Base-by-base conservation (phyloP, 1,140 invertebrate genomes). In the Drosophila triauraria region DNA sequence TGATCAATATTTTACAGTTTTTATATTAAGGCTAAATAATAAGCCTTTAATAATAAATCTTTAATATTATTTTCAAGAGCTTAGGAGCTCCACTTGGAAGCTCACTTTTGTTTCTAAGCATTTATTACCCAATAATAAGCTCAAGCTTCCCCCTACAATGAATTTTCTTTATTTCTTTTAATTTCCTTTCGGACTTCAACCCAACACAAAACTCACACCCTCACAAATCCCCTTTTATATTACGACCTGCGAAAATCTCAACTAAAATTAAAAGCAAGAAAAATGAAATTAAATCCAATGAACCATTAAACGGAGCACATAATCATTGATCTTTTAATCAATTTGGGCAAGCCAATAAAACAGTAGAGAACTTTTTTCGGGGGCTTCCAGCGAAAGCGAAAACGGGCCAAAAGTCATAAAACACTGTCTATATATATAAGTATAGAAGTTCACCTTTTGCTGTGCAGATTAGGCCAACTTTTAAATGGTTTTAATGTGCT, bases 291-390 rank as follows among this genome's bases (percentile, higher is more conserved):
- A 78, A 88, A 84, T 80, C 78, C 85, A 85, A 68, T 75, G 85
- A 81, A 80, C 81, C 85, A 88, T 88, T 88, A 88, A 88, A 85
- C 65, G 44, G 63, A 54, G 75, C 75, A 59, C 77, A 90, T 85
- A 82, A 88, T 88, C 85, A 90, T 85, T 88, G 85, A 88, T 88
- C 85, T 88, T 88, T 88, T 88, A 88, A 88, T 88, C 85, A 88
- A 88, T 88, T 88, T 81, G 78, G 67, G 42, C 68, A 20, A 64
- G 20, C 80, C 85, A 88, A 90, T 82, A 88, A 85, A 78, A 63
- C 35, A 17, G 56, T 40, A 46, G 5, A 43, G 15, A 75, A 76
- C 35, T 56, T 56, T 54, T 38, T 25, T n/a, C 2, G 3, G 35
- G 35, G 20, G 13, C 8, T 20, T 1, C 13, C 35, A 51, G 46